phyloP scores from a whole-genome alignment of 2,888 invertebrate species.

The Synanthedon vespiformis region DNA sequence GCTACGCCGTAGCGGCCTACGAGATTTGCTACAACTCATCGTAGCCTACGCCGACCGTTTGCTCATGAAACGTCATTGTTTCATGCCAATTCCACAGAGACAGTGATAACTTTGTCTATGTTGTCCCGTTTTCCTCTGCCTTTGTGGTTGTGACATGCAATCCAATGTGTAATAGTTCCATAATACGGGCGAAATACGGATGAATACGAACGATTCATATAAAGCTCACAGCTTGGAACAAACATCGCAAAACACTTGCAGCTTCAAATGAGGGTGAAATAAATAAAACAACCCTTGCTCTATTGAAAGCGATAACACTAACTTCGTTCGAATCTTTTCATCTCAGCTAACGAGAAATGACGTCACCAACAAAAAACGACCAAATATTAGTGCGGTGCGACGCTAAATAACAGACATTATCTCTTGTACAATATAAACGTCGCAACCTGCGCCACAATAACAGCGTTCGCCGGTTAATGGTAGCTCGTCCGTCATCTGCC shows the following conservation, averaged over 20 bases:
- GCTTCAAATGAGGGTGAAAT: background rate
- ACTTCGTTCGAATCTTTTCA: conserved; percentile 12
- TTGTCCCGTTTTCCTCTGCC: conserved; percentile 4
- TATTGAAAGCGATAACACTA: background rate
- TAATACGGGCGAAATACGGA: background rate
- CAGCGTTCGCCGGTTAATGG: conserved; percentile 38
- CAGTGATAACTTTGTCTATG: conserved; percentile 8
- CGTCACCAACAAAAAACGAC: conserved; percentile 34
- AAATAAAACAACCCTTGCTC: background rate
- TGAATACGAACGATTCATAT: no score
- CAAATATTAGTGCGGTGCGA: conserved; percentile 43
- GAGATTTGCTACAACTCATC: conserved; percentile 27
- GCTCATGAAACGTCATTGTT: conserved; percentile 13
- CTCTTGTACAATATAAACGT: conserved; percentile 51
- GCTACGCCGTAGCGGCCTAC: conserved; percentile 36
- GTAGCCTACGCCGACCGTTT: conserved; percentile 27
- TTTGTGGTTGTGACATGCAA: conserved; percentile 3
- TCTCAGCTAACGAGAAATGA: conserved; percentile 34
- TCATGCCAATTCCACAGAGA: conserved; percentile 11
- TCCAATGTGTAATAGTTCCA: background rate
- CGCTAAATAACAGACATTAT: conserved; percentile 55
- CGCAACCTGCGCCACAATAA: conserved; percentile 47
- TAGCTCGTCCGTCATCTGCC: conserved; percentile 40
- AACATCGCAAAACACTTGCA: no score
- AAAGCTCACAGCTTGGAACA: no score